A percentile compares a stretch with the other conserved stretches of the same genome.
phyloP scores from a whole-genome alignment of 2,113 vertebrate genomes.

The Henicopernis longicauda region DNA sequence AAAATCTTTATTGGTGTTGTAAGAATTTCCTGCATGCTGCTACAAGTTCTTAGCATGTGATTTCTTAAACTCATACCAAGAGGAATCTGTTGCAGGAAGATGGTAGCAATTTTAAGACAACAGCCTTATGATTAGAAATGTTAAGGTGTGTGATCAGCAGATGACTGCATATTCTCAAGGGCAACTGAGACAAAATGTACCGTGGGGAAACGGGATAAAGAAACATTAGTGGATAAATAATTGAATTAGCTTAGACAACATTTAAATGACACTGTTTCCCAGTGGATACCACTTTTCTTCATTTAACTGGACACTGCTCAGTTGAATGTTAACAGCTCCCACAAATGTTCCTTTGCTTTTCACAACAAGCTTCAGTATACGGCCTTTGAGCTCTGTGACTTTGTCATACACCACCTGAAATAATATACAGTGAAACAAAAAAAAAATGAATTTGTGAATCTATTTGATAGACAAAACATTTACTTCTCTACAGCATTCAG shows the following conservation, averaged over 20 bases:
- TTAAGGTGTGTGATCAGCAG: not conserved
- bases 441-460: not conserved
- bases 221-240: slow-evolving; percentile 26
- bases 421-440: not conserved
- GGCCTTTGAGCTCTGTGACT: slow-evolving; percentile 69
- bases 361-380: slow-evolving; percentile 78
- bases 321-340: slow-evolving; percentile 76
- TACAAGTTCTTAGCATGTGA: not conserved
- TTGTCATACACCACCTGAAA: slow-evolving; percentile 77
- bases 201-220: not conserved
- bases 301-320: slow-evolving; percentile 69
- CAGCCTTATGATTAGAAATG: not conserved
- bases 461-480: not conserved
- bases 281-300: slow-evolving; percentile 81
- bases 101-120: not conserved
- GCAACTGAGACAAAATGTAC: not conserved
- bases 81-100: not conserved
- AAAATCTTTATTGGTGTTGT: not conserved
- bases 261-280: slow-evolving; percentile 74
- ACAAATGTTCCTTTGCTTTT: slow-evolving; percentile 80
- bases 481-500: not conserved
- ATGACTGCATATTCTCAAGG: not conserved
- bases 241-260: not conserved
- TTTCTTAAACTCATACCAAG: not conserved
- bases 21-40: not conserved